phyloP scores from a whole-genome alignment of 1,140 invertebrate genomes.

The Pogonognathellus flavescens region DNA sequence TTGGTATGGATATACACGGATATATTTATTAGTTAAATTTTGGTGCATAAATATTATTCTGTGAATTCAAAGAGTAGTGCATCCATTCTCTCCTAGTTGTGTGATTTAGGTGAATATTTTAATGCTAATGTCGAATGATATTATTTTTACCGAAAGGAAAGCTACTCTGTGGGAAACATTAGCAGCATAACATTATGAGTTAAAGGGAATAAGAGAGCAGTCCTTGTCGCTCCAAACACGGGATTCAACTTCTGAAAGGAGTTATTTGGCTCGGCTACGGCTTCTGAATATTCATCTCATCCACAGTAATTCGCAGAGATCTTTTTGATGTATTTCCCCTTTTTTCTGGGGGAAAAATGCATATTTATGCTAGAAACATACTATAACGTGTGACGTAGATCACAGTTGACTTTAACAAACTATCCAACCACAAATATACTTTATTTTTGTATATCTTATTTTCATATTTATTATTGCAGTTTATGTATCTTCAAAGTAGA shows the following conservation, averaged over 20 bases:
- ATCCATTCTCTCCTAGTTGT: too few relatives aligned
- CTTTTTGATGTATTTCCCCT: slow-evolving; percentile 42
- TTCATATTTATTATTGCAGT: too few relatives aligned
- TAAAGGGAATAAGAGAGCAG: slow-evolving; percentile 1
- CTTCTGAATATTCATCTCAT: slow-evolving; percentile 31
- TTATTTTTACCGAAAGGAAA: slow-evolving; percentile 17
- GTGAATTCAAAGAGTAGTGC: too few relatives aligned
- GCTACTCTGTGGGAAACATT: slow-evolving; percentile 21
- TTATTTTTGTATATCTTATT: too few relatives aligned
- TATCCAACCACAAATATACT: too few relatives aligned
- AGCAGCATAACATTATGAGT: slow-evolving; percentile 1
- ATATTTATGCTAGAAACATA: neutral
- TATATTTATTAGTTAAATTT: too few relatives aligned
- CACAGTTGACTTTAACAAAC: too few relatives aligned
- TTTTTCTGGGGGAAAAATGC: slow-evolving; percentile 13
- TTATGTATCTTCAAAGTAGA: too few relatives aligned
- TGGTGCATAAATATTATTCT: too few relatives aligned
- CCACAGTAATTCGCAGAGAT: slow-evolving; percentile 24
- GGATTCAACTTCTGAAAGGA: slow-evolving; percentile 3
- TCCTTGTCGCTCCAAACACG: neutral
- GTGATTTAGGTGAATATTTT: neutral
- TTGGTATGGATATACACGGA: too few relatives aligned
- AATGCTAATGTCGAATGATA: neutral
- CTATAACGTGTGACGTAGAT: too few relatives aligned
- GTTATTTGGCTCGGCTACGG: neutral